Evolutionary conservation across 1,140 invertebrate genomes (phyloP).

Genomic region (Bombus fervidus): DNA sequence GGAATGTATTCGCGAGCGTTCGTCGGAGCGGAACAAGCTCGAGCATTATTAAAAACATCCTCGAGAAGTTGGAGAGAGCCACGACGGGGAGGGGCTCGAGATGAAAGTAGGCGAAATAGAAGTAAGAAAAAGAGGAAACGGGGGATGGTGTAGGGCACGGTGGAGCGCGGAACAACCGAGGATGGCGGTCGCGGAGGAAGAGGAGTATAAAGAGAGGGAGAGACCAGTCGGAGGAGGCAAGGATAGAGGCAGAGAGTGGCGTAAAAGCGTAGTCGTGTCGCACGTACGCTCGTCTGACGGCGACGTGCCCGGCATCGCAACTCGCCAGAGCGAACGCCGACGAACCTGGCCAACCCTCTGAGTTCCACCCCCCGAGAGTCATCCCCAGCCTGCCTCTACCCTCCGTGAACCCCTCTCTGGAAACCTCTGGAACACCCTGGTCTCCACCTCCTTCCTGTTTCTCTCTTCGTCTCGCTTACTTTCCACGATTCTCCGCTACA

Average conservation of each 20-base stretch:
- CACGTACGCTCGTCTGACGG: constrained; percentile 82
- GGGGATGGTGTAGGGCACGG: constrained; percentile 30
- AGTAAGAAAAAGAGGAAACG: constrained; percentile 36
- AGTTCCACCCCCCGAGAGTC: constrained; percentile 71
- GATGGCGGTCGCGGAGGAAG: constrained; percentile 4
- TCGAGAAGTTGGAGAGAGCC: constrained; percentile 47
- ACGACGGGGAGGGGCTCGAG: constrained; percentile 10
- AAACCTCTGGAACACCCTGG: constrained; percentile 59
- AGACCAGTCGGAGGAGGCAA: constrained; percentile 62
- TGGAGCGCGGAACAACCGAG: constrained; percentile 28
- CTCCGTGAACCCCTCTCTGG: constrained; percentile 50
- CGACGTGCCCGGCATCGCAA: constrained; percentile 79
- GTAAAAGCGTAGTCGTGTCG: constrained; percentile 83
- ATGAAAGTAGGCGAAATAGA: constrained; percentile 63
- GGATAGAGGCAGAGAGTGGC: constrained; percentile 70
- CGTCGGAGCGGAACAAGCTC: constrained; percentile 4
- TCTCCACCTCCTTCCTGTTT: constrained; percentile 56
- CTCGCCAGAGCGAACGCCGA: constrained; percentile 65
- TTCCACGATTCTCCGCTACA: neutral
- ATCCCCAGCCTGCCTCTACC: constrained; percentile 59
- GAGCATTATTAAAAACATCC: constrained; percentile 58
- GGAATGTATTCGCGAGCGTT: neutral
- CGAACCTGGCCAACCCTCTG: constrained; percentile 67
- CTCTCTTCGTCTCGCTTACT: constrained; percentile 36
- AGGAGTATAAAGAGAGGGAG: constrained; percentile 44